These are phyloP conservation scores for Hydrochoerus hydrochaeris DNA, from an alignment of 2,113 vertebrate species.

Conservation along the genomic window DNA sequence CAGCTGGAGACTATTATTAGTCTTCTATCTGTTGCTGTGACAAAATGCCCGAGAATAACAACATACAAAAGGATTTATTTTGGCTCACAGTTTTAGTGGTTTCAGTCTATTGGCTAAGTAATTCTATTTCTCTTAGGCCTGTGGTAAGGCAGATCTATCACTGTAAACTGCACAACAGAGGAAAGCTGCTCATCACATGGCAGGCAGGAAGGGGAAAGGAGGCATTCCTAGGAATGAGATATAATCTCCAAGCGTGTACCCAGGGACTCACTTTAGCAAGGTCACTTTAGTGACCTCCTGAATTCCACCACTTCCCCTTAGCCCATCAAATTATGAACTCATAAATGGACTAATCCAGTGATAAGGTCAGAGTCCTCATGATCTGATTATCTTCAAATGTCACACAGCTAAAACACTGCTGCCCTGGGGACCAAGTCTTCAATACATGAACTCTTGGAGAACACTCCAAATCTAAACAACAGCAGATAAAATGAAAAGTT, in stretches of 20 bases:
- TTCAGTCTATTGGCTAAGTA: neutral
- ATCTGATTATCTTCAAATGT: neutral
- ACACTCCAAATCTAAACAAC: neutral
- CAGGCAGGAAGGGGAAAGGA: neutral
- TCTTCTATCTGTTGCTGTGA: neutral
- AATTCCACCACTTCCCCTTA: neutral
- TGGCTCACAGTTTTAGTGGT: neutral
- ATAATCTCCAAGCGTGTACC: neutral
- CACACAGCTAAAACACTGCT: neutral
- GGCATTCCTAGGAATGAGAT: neutral
- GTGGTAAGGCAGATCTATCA: neutral
- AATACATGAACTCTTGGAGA: neutral
- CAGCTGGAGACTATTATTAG: no score
- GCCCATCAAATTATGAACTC: neutral
- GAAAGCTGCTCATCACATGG: neutral
- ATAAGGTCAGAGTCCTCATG: neutral
- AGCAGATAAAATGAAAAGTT: no score
- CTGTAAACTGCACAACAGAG: neutral
- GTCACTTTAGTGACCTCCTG: neutral
- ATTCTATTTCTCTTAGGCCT: neutral
- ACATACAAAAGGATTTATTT: neutral
- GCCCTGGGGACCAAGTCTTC: neutral
- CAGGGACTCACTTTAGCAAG: neutral
- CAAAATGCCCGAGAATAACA: neutral
- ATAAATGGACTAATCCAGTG: neutral